Percentiles rank a stretch among this genome's conserved stretches.
These are phyloP conservation scores for Pangasius mekongensis DNA, from an alignment of 2,797 vertebrate genomes.

Conservation along the genomic window DNA sequence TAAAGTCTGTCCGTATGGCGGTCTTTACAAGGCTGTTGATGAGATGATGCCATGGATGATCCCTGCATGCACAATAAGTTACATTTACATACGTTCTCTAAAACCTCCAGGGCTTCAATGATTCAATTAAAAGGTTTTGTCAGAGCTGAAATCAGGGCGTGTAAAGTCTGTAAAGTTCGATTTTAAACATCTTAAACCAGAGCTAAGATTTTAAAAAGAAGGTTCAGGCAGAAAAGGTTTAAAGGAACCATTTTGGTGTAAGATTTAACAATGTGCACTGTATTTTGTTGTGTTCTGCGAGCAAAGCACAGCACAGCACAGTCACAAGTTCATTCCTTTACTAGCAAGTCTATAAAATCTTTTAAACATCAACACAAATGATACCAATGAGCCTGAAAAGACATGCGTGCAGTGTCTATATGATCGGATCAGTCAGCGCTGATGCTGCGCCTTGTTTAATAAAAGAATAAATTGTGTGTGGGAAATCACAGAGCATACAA, in stretches of 20 bases:
- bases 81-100: slow-evolving; percentile 19
- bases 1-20: slow-evolving; percentile 13
- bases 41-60: background rate
- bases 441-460: background rate
- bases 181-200: background rate
- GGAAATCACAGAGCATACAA: background rate
- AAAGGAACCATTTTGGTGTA: background rate
- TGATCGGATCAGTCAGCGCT: background rate
- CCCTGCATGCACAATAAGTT: background rate
- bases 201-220: background rate
- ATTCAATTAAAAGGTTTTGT: background rate
- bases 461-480: background rate
- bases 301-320: too few relatives aligned
- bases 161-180: background rate
- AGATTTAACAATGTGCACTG: background rate
- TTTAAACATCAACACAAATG: background rate
- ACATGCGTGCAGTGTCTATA: too few relatives aligned
- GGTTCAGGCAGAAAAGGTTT: too few relatives aligned
- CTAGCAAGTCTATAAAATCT: background rate
- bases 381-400: background rate
- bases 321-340: background rate
- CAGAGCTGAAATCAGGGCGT: background rate
- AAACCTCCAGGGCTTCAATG: background rate
- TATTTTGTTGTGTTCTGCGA: background rate
- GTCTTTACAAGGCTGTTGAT: background rate